These are phyloP conservation scores for Mya arenaria DNA, from an alignment of 1,140 invertebrate species.

Conservation along the genomic window DNA sequence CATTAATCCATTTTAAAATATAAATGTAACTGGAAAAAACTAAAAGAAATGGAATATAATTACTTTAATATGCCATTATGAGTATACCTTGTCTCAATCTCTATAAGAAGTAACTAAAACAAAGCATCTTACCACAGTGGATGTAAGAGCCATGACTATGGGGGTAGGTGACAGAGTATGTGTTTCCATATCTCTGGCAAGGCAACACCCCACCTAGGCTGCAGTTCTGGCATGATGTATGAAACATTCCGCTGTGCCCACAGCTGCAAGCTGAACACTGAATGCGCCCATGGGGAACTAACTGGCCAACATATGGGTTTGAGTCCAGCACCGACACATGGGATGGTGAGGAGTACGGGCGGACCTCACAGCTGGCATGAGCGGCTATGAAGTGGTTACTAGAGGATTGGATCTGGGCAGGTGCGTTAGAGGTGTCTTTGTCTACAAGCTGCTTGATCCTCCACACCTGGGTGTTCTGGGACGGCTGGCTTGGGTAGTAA, in stretches of 20 bases:
- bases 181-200: constrained; percentile 56
- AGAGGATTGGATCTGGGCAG: constrained; percentile 47
- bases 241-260: constrained; percentile 54
- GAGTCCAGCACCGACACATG: constrained; percentile 42
- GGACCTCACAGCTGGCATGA: constrained; percentile 31
- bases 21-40: no score
- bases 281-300: constrained; percentile 50
- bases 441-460: constrained; percentile 44
- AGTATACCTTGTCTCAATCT: no score
- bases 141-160: constrained; percentile 57
- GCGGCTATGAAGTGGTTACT: constrained; percentile 55
- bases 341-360: constrained; percentile 42
- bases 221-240: constrained; percentile 67
- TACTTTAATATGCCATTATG: no score
- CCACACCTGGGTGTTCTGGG: constrained; percentile 31
- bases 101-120: no score
- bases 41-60: no score
- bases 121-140: constrained; percentile 57
- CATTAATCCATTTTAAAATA: no score
- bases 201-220: constrained; percentile 62
- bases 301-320: constrained; percentile 38
- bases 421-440: constrained; percentile 56
- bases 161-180: constrained; percentile 64
- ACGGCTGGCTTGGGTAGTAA: constrained; percentile 40
- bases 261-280: constrained; percentile 47